Percentiles rank a stretch among this genome's conserved stretches.
phyloP scores from a whole-genome alignment of 2,113 vertebrate genomes.

The Lipophrys pholis region DNA sequence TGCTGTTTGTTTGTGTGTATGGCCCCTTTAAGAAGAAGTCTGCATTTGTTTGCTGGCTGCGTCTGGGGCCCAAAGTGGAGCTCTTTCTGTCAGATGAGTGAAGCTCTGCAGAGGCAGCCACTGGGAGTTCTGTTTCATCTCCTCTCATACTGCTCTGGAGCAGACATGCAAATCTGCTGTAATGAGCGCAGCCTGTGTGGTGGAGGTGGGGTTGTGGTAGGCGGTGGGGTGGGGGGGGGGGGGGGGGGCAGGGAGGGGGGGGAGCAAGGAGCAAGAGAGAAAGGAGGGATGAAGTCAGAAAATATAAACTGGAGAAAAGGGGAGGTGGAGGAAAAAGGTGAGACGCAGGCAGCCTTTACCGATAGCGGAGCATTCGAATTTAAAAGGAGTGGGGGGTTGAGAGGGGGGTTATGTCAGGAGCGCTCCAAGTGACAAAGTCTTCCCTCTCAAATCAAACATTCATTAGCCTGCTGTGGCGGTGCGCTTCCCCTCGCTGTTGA shows the following conservation, averaged over 20 bases:
- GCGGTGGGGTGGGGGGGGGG: not conserved
- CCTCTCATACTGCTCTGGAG: constrained; percentile 73
- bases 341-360: constrained; percentile 46
- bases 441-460: constrained; percentile 72
- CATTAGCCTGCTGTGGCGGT: constrained; percentile 67
- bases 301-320: constrained; percentile 72
- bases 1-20: constrained; percentile 36
- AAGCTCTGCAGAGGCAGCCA: constrained; percentile 79
- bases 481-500: constrained; percentile 53
- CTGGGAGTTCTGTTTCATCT: constrained; percentile 84
- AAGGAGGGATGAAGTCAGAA: constrained; percentile 56
- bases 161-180: constrained; percentile 85
- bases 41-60: constrained; percentile 70
- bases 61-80: constrained; percentile 76
- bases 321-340: constrained; percentile 55
- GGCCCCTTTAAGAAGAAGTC: constrained; percentile 68
- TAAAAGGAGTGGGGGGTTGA: constrained; percentile 27
- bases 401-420: constrained; percentile 57
- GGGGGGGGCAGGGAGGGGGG: not conserved
- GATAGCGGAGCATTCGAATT: constrained; percentile 49
- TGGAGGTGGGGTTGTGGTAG: constrained; percentile 6
- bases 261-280: not conserved
- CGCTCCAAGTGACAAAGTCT: constrained; percentile 63
- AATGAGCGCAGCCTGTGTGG: constrained; percentile 77
- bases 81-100: constrained; percentile 78